Base-by-base conservation (phyloP, 1,140 invertebrate genomes). In the Drosophila pandora region DNA sequence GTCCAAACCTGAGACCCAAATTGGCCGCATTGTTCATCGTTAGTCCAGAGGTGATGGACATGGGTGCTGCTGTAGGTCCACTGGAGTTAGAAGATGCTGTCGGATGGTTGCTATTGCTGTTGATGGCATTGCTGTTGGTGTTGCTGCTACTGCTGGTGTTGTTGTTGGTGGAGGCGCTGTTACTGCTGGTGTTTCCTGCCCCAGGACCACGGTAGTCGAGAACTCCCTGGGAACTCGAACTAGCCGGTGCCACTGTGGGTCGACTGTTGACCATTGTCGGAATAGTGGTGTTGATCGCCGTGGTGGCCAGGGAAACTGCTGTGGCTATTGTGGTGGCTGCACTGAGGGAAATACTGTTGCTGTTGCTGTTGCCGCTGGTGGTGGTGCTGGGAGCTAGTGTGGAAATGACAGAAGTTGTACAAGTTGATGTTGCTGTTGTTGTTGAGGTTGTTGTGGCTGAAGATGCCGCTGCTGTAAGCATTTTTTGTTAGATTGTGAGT, bases 271-370 rank as follows among this genome's bases (percentile, higher is more conserved):
- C 65, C 70, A 82, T 83, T 50, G 82, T 83, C 47, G 88, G 82
- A 17, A 85, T 85, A 13, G 89, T 88, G 41, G 89, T 90, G 28
- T 84, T 90, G 12, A 88, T 89, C 4, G 90, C 89, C 9, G 82
- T 89, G 32, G 84, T 88, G 32, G 83, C 83, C 55, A 88, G 30
- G 4, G 89, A 87, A 21, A 89, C 79, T 3, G 87, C 79, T 2
- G 79, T 88, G 30, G 81, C 82, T 32, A 82, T 83, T 39, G 81
- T 84, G 55, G 84, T 85, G 21, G 82, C 83, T 39, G 82, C 82
- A 34, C 64, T 74, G 3, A 87, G 77, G 21, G 73, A 77, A n/a
- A 43, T 53, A 55, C 49, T 72, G 71, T 45, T 63, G 55, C 30
- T 72, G 63, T 50, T 79, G 65, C 25, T 67, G 70, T 17, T 17